These are phyloP conservation scores for Drosophila erecta DNA, from an alignment of 1,140 invertebrate species.

Conservation along the genomic window DNA sequence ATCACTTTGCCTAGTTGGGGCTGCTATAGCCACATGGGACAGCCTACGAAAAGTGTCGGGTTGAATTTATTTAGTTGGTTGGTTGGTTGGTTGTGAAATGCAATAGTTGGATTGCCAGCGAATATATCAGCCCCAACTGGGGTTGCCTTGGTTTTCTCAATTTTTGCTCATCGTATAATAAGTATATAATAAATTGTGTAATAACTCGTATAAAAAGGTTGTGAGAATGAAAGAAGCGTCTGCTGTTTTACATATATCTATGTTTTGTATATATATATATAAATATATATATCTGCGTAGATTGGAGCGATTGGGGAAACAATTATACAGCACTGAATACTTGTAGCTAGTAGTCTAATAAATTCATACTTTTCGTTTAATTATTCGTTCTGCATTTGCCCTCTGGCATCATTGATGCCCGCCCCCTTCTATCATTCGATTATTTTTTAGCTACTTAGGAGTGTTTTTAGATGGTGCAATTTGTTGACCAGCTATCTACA, in stretches of 20 bases:
- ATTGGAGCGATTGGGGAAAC: constrained; percentile 57
- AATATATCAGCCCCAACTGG: constrained; percentile 58
- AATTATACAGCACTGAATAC: constrained; percentile 59
- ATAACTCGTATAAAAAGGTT: constrained; percentile 72
- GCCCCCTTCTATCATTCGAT: constrained; percentile 11
- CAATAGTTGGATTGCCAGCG: constrained; percentile 45
- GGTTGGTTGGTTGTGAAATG: constrained; percentile 40
- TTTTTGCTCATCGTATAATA: constrained; percentile 38
- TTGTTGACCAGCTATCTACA: constrained; percentile 45
- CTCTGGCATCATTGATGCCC: constrained; percentile 1
- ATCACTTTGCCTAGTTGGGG: constrained; percentile 71
- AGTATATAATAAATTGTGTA: constrained; percentile 70
- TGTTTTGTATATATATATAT: constrained; percentile 25
- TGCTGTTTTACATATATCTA: constrained; percentile 49
- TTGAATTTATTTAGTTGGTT: constrained; percentile 33
- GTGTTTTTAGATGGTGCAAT: constrained; percentile 37
- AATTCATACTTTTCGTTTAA: constrained; percentile 75
- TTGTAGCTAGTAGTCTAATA: constrained; percentile 68
- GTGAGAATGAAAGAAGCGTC: constrained; percentile 75
- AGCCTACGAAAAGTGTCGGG: constrained; percentile 28
- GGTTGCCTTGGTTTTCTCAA: constrained; percentile 46
- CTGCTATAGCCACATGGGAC: constrained; percentile 46
- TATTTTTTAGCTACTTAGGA: constrained; percentile 33
- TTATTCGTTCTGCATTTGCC: constrained; percentile 62
- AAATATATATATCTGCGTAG: constrained; percentile 38